Evolutionary conservation across 2,113 vertebrate genomes (phyloP).

Genomic region (Sclerurus mexicanus): DNA sequence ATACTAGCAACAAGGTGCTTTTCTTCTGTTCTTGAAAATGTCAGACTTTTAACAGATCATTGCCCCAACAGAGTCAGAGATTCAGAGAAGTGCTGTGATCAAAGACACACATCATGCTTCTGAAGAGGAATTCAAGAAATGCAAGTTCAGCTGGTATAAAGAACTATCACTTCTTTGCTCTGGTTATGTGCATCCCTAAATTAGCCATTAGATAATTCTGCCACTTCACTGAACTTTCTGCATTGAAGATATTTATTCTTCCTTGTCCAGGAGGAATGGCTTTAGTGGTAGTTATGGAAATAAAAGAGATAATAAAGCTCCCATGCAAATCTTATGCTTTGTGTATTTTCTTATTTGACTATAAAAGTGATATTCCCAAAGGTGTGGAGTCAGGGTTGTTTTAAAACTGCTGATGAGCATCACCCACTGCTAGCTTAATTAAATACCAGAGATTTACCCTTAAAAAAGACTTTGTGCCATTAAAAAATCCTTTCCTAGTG

Average conservation of each 20-base stretch:
- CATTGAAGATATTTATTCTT: background rate
- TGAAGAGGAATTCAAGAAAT: slow-evolving; percentile 12
- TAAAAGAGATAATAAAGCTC: slow-evolving; percentile 22
- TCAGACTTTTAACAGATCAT: background rate
- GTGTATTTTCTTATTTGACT: slow-evolving; percentile 3
- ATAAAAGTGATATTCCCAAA: slow-evolving; percentile 13
- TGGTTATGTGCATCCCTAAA: slow-evolving; percentile 13
- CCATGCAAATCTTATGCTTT: slow-evolving; percentile 16
- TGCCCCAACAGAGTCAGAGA: background rate
- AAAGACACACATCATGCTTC: background rate
- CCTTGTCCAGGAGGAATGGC: background rate
- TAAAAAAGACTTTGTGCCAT: background rate
- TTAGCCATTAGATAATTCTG: slow-evolving; percentile 46
- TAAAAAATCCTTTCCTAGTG: background rate
- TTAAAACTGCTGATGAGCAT: slow-evolving; percentile 6
- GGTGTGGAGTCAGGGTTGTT: background rate
- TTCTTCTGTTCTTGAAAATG: background rate
- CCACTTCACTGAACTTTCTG: slow-evolving; percentile 28
- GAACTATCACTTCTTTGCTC: slow-evolving; percentile 1
- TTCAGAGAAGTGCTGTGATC: background rate
- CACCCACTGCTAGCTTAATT: slow-evolving; percentile 9
- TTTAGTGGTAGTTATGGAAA: slow-evolving; percentile 27
- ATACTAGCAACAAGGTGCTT: background rate
- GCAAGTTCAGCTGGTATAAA: background rate
- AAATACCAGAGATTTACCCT: background rate